Conservation (phyloP, 2,113 vertebrate species). For the Nothobranchius kuhntae region DNA sequence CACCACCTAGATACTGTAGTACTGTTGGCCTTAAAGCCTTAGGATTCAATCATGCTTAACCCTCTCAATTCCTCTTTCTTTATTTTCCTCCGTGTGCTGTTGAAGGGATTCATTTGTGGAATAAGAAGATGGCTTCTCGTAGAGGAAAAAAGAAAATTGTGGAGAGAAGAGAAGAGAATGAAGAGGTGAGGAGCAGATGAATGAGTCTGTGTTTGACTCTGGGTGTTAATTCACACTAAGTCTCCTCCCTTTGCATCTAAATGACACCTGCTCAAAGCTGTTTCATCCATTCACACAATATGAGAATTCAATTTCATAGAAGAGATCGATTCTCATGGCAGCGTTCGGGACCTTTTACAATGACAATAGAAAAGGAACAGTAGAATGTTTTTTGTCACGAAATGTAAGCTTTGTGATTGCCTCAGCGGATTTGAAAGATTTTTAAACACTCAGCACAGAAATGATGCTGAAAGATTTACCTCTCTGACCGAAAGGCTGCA, state of each 20-base stretch:
- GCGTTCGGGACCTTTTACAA: conserved; percentile 59
- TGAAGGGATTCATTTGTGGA: conserved; percentile 72
- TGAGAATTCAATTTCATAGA: conserved; percentile 85
- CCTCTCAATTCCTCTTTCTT: conserved; percentile 51
- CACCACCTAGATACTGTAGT: conserved; percentile 69
- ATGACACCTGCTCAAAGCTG: conserved; percentile 69
- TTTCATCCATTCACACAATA: conserved; percentile 76
- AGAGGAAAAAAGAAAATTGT: conserved; percentile 32
- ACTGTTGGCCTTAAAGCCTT: conserved; percentile 63
- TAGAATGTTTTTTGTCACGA: conserved; percentile 44
- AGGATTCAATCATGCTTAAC: conserved; percentile 69
- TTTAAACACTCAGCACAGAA: conserved; percentile 48
- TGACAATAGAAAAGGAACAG: conserved; percentile 49
- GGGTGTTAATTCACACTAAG: conserved; percentile 49
- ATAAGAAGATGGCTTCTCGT: conserved; percentile 40
- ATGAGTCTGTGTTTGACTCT: conserved; percentile 48
- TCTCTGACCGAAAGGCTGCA: conserved; percentile 37
- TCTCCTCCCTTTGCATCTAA: conserved; percentile 43
- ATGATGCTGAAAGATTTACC: conserved; percentile 48
- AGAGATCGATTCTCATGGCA: conserved; percentile 73
- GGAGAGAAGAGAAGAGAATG: conserved; percentile 38
- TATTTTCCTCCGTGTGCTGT: conserved; percentile 34
- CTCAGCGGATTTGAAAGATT: conserved; percentile 48
- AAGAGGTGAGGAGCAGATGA: conserved; percentile 52
- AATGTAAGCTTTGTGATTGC: conserved; percentile 51